Evolutionary conservation across 2,113 vertebrate species (phyloP).

Genomic region (Archilochus colubris): DNA sequence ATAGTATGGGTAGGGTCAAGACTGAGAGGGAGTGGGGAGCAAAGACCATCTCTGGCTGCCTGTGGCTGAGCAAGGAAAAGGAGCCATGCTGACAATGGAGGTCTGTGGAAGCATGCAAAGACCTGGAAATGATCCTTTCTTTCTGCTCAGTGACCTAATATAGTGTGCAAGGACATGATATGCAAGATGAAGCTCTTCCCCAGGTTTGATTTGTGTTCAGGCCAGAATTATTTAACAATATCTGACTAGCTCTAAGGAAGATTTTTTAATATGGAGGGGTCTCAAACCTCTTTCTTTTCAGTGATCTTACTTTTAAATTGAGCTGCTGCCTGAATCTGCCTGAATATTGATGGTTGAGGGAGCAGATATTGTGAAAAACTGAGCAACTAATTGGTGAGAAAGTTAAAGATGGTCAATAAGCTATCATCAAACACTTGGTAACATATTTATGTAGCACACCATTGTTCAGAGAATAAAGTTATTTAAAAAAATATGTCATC

Average conservation of each 20-base stretch:
- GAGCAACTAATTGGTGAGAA: neutral
- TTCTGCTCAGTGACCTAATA: neutral
- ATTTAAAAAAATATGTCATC: neutral
- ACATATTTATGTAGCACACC: neutral
- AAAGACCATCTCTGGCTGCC: neutral
- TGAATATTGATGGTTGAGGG: neutral
- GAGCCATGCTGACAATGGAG: accelerated
- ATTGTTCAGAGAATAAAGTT: neutral
- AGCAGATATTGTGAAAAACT: neutral
- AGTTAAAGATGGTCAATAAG: neutral
- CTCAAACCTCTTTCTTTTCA: neutral
- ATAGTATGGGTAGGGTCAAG: accelerated
- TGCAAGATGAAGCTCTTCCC: neutral
- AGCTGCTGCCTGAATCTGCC: neutral
- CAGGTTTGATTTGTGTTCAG: neutral
- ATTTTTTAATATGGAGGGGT: neutral
- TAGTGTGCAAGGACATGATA: neutral
- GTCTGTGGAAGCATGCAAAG: neutral
- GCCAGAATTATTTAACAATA: neutral
- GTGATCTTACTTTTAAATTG: neutral
- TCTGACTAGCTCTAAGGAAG: neutral
- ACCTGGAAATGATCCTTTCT: neutral
- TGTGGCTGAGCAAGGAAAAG: neutral
- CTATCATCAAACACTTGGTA: neutral
- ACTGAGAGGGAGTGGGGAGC: neutral